A percentile compares a stretch with the other conserved stretches of the same genome.
Conservation (phyloP, 1,140 invertebrate species). For the Heliconius eleuchia region DNA sequence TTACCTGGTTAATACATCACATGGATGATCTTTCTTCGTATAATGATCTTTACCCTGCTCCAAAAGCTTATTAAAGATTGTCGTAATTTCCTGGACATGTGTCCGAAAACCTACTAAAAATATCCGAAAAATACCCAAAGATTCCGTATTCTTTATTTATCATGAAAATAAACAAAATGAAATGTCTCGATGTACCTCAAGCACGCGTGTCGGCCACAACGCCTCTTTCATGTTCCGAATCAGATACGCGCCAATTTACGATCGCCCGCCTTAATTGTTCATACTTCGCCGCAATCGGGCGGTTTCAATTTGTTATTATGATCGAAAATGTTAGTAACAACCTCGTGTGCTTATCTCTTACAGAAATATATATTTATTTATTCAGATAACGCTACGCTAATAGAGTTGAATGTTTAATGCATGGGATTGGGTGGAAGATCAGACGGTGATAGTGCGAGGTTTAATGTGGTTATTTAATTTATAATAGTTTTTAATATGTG, state of each 20-base stretch:
- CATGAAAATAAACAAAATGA: neutral
- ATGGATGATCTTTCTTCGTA: too few relatives aligned
- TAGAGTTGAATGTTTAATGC: neutral
- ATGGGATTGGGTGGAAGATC: neutral
- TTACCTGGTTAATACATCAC: too few relatives aligned
- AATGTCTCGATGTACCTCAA: conserved; percentile 27
- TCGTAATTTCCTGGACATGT: too few relatives aligned
- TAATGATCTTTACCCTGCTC: too few relatives aligned
- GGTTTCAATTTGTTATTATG: conserved; percentile 73
- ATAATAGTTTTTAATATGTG: too few relatives aligned
- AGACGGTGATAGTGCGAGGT: neutral
- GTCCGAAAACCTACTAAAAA: too few relatives aligned
- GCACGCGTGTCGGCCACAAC: conserved; percentile 44
- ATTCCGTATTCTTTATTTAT: too few relatives aligned
- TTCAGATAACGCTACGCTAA: neutral
- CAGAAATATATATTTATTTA: conserved; percentile 10
- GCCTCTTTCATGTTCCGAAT: conserved; percentile 75
- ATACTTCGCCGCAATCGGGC: conserved; percentile 58
- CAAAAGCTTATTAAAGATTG: too few relatives aligned
- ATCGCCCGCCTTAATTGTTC: conserved; percentile 70
- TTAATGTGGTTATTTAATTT: neutral
- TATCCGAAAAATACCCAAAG: too few relatives aligned
- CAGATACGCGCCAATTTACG: conserved; percentile 71
- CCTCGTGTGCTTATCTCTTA: neutral
- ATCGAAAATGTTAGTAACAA: conserved; percentile 37